Conservation (phyloP, 2,113 vertebrate species). For the Centropristis striata region DNA sequence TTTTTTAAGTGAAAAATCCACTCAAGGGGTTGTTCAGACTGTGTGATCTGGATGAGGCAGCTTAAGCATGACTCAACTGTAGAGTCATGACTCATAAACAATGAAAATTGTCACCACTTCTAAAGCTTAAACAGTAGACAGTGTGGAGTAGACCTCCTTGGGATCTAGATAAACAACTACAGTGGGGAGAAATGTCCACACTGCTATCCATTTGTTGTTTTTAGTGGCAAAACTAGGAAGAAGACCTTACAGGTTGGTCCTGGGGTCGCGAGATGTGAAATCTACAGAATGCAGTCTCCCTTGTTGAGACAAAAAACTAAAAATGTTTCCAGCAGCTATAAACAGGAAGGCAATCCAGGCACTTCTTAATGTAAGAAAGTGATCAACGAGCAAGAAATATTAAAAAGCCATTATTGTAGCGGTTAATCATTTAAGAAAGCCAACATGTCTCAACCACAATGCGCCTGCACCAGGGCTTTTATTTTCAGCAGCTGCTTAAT, state of each 20-base stretch:
- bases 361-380: too few relatives aligned
- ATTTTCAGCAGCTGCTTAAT: slow-evolving; percentile 7
- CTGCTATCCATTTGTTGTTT: background rate
- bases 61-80: background rate
- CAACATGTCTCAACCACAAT: too few relatives aligned
- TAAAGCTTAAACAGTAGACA: background rate
- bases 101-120: slow-evolving; percentile 14
- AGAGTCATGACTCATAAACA: background rate
- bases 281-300: background rate
- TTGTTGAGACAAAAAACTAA: background rate
- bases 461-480: too few relatives aligned
- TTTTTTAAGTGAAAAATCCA: background rate
- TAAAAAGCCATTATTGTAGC: too few relatives aligned
- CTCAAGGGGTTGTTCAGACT: background rate
- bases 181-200: background rate
- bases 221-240: background rate
- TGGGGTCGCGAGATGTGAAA: background rate
- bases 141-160: background rate
- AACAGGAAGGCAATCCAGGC: too few relatives aligned
- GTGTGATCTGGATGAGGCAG: background rate
- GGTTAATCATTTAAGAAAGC: too few relatives aligned
- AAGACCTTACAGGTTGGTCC: background rate
- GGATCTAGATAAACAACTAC: background rate
- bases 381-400: too few relatives aligned
- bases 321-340: too few relatives aligned